Percentiles rank a stretch among this genome's conserved stretches.
Evolutionary conservation across 2,888 invertebrate genomes (phyloP).

Genomic region (Phengaris alcon): DNA sequence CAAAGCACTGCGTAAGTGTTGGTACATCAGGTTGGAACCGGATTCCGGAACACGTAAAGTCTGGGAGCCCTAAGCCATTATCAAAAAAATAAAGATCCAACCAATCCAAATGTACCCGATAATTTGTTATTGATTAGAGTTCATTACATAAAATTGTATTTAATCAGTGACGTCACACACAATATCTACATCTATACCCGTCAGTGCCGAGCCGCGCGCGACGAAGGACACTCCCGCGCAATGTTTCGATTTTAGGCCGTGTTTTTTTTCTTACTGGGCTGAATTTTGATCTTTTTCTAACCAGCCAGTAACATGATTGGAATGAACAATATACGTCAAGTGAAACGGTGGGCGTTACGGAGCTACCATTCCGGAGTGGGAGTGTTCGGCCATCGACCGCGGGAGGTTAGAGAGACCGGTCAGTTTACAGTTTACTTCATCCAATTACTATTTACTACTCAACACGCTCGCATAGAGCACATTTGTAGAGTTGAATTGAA

Average conservation of each 20-base stretch:
- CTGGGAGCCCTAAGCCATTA: too few species aligned
- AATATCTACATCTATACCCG: slow-evolving; percentile 7
- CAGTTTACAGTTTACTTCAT: slow-evolving; percentile 40
- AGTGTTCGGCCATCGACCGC: slow-evolving; percentile 80
- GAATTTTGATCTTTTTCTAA: neutral
- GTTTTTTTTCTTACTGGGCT: neutral
- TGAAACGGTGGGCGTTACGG: slow-evolving; percentile 52
- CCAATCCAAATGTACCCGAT: neutral
- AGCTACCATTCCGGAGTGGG: slow-evolving; percentile 78
- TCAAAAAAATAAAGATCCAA: too few species aligned
- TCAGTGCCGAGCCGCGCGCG: slow-evolving; percentile 15
- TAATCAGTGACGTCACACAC: slow-evolving; percentile 17
- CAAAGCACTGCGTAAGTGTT: too few species aligned
- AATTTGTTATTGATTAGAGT: neutral
- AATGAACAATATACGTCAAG: slow-evolving; percentile 49
- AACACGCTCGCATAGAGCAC: too few species aligned
- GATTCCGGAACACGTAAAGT: too few species aligned
- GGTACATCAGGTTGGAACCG: too few species aligned
- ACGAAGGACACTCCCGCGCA: slow-evolving; percentile 23
- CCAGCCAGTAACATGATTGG: slow-evolving; percentile 16
- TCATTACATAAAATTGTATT: neutral
- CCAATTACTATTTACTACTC: neutral
- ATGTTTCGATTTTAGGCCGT: slow-evolving; percentile 20
- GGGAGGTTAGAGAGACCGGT: slow-evolving; percentile 59
- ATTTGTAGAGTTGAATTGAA: too few species aligned